Percentiles rank a stretch among this genome's conserved stretches.
phyloP scores from a whole-genome alignment of 2,888 invertebrate genomes.

The Napeogenes sylphis region DNA sequence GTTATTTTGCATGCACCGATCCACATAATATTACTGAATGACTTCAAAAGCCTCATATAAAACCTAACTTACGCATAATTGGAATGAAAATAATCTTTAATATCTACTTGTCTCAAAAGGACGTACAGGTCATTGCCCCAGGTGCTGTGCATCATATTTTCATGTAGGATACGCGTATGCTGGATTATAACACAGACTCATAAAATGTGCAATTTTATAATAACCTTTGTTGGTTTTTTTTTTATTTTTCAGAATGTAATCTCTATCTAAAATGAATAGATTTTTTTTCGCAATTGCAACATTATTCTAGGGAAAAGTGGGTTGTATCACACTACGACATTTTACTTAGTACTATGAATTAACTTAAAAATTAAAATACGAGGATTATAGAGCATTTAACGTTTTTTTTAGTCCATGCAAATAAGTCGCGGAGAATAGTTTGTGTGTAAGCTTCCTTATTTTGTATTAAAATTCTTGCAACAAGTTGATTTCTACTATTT shows the following conservation, averaged over 20 bases:
- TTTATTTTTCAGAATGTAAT: no score
- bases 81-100: slow-evolving; percentile 25
- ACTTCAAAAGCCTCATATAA: slow-evolving; percentile 9
- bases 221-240: not conserved
- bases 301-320: no score
- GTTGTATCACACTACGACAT: no score
- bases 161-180: slow-evolving; percentile 21
- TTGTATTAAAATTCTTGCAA: not conserved
- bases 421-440: no score
- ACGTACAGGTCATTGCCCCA: slow-evolving; percentile 28
- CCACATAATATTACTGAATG: not conserved
- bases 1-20: not conserved
- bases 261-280: no score
- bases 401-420: no score
- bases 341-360: no score
- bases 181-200: slow-evolving; percentile 21
- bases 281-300: no score
- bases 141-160: slow-evolving; percentile 29
- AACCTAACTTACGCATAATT: slow-evolving; percentile 17
- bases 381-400: no score
- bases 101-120: slow-evolving; percentile 17
- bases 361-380: no score
- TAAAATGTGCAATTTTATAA: slow-evolving; percentile 7
- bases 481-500: not conserved
- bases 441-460: no score